Percentiles rank a stretch among this genome's conserved stretches.
Conservation (phyloP, 2,888 invertebrate species). For the Tetragnatha montana region DNA sequence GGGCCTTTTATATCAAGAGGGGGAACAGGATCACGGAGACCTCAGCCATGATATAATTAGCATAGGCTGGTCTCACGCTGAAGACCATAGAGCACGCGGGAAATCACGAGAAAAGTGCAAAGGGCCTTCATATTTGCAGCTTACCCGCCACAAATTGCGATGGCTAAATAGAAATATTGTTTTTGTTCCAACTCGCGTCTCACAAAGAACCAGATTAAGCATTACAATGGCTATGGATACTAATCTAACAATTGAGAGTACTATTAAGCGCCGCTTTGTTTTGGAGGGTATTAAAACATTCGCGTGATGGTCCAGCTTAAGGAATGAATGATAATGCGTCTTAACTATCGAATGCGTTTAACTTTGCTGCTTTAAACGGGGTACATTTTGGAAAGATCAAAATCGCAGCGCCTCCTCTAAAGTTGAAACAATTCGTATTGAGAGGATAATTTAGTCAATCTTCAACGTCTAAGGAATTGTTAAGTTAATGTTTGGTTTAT, state of each 20-base stretch:
- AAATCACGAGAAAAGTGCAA: slow-evolving; percentile 52
- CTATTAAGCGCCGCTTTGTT: neutral
- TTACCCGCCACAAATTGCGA: slow-evolving; percentile 54
- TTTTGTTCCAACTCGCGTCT: slow-evolving; percentile 8
- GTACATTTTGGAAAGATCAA: no score
- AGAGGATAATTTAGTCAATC: no score
- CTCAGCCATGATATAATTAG: slow-evolving; percentile 63
- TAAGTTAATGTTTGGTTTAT: no score
- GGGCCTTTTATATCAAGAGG: slow-evolving; percentile 39
- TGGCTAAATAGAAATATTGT: slow-evolving; percentile 40
- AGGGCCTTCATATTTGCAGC: slow-evolving; percentile 47
- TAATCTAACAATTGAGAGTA: neutral
- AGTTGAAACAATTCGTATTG: no score
- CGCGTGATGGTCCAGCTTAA: neutral
- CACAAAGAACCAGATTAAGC: neutral
- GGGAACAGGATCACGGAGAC: slow-evolving; percentile 49
- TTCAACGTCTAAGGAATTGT: no score
- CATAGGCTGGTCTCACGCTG: slow-evolving; percentile 52
- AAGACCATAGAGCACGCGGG: slow-evolving; percentile 51
- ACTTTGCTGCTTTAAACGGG: neutral
- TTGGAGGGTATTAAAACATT: neutral
- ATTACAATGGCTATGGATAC: neutral
- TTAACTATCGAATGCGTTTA: neutral
- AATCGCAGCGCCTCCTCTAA: no score
- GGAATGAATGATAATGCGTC: neutral